Evolutionary conservation across 2,888 invertebrate species (phyloP).

Genomic region (Drosophila silvestris): DNA sequence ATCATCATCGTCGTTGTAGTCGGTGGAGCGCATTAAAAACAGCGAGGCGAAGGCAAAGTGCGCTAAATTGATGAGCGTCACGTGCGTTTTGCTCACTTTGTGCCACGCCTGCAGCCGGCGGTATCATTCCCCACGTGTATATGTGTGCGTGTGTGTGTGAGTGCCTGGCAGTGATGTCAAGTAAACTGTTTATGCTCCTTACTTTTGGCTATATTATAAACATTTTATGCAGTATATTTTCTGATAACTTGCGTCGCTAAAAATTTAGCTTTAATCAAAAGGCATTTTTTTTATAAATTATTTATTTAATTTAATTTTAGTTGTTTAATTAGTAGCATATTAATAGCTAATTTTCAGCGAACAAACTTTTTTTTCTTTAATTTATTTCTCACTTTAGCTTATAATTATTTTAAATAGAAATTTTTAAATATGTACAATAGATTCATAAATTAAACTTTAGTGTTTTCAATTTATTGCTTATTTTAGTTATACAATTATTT

Average conservation of each 20-base stretch:
- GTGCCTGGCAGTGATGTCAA: slow-evolving; percentile 14
- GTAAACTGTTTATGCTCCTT: slow-evolving; percentile 4
- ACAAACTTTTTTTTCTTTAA: not conserved
- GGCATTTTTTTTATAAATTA: not conserved
- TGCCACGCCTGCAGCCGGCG: slow-evolving; percentile 56
- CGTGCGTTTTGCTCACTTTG: slow-evolving; percentile 79
- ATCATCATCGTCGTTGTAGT: slow-evolving; percentile 28
- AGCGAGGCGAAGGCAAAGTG: slow-evolving; percentile 75
- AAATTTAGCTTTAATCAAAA: not conserved
- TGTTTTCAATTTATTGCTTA: not conserved
- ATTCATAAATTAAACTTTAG: not conserved
- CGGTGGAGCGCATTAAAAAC: slow-evolving; percentile 73
- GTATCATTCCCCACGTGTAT: slow-evolving; percentile 47
- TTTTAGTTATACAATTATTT: not conserved
- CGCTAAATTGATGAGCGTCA: slow-evolving; percentile 82
- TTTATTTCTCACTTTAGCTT: not conserved
- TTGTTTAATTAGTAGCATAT: not conserved
- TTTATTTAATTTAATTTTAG: not conserved
- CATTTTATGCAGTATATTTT: not conserved
- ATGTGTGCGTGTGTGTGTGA: slow-evolving; percentile 1
- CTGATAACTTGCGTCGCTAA: too few species aligned
- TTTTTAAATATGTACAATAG: not conserved
- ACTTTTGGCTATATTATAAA: slow-evolving; percentile 13
- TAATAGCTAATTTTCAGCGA: not conserved
- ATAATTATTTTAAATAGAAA: not conserved